phyloP scores from a whole-genome alignment of 2,113 vertebrate genomes.

The Microtus oregoni region DNA sequence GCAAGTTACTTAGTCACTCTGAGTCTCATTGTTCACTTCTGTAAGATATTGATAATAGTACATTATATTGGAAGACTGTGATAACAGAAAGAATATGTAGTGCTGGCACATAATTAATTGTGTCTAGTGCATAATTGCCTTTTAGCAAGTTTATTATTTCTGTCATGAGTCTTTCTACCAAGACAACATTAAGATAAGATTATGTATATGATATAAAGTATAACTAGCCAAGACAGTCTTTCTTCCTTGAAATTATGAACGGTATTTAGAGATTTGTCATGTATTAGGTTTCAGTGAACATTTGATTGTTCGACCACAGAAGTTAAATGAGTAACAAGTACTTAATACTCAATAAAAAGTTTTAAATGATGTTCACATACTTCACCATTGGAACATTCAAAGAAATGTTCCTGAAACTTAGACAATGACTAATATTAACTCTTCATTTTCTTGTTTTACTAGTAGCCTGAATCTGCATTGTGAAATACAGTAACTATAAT shows the following conservation, averaged over 20 bases:
- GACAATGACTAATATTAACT: slow-evolving; percentile 15
- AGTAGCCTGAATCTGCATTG: background rate
- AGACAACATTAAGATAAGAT: slow-evolving; percentile 1
- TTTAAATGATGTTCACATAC: slow-evolving; percentile 11
- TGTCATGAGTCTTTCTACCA: background rate
- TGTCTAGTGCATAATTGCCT: background rate
- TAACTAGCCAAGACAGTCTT: slow-evolving; percentile 13
- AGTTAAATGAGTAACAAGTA: slow-evolving; percentile 25
- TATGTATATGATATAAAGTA: slow-evolving; percentile 13
- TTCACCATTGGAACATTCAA: slow-evolving; percentile 17
- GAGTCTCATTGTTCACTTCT: background rate
- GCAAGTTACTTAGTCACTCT: background rate
- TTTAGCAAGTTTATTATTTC: slow-evolving; percentile 11
- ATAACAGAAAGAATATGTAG: background rate
- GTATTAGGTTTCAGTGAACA: background rate
- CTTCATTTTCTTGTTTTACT: slow-evolving; percentile 49
- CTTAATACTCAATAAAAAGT: slow-evolving; percentile 47
- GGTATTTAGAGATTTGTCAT: background rate
- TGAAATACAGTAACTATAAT: slow-evolving; percentile 17
- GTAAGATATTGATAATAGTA: background rate
- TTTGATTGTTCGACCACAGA: slow-evolving; percentile 28
- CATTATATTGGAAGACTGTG: slow-evolving; percentile 6
- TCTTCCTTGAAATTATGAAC: background rate
- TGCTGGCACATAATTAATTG: slow-evolving; percentile 41
- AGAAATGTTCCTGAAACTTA: slow-evolving; percentile 15